Base-by-base conservation (phyloP, 1,140 invertebrate species). In the Drosophila leontia region DNA sequence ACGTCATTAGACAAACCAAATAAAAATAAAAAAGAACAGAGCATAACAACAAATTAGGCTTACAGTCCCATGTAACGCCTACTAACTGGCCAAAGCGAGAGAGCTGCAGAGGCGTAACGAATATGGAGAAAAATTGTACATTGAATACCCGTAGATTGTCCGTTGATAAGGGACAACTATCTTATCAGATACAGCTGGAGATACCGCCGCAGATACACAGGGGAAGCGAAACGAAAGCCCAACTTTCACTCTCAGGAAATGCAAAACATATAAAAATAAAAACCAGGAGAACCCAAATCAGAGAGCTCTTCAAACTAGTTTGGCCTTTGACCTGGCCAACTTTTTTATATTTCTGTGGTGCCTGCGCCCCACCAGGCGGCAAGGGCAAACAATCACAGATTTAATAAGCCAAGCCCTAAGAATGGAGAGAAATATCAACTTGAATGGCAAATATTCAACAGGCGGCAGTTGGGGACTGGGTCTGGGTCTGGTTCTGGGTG, bases 91-190 rank as follows among this genome's bases (percentile, higher is more conserved):
- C 23, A 35, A n/a, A 13, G 11, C 26, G 7, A 34, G 32, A 50
- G 9, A 55, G 39, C 62, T 72, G 76, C 62, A 78, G 53, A 56
- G 65, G 63, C 82, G 82, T 81, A 78, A 81, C 81, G 81, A 80
- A 71, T 72, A 72, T 77, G 55, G 59, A 42, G 42, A 57, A 61
- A 65, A 65, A 67, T 78, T 68, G 26, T 70, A 71, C 63, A 60
- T 51, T 68, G 53, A 64, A 64, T 59, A 67, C 32, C 44, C 61
- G 82, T 68, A 68, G 45, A 76, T 56, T 77, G 48, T 45, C 15
- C 32, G 44, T n/a, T 50, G 83, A 85, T 84, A 67, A 75, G 61
- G 34, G 8, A 32, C n/a, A 26, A 48, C 37, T 78, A 81, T 84
- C 82, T 85, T 50, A 61, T 80, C 75, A 50, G 19, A 39, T 55